These are phyloP conservation scores for Ischnus inquisitorius DNA, from an alignment of 2,888 invertebrate species.

Conservation along the genomic window DNA sequence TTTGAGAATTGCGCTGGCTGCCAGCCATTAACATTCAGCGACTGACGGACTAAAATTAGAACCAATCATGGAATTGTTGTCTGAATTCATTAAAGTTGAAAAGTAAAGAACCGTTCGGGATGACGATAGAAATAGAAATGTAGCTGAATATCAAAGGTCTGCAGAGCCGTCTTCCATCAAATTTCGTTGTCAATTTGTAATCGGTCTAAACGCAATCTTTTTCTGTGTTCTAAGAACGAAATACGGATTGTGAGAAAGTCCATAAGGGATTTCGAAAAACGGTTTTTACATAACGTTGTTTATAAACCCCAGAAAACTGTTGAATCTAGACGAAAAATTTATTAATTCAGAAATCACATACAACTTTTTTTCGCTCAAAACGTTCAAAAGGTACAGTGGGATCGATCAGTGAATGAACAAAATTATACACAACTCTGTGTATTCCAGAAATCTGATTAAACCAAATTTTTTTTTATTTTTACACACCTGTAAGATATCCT, in stretches of 20 bases:
- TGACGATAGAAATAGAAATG: neutral
- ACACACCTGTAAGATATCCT: no score
- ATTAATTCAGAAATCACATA: no score
- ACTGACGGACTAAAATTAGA: conserved; percentile 55
- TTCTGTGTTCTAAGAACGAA: neutral
- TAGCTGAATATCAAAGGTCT: neutral
- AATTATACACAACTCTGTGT: no score
- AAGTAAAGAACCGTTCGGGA: neutral
- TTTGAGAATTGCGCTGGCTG: neutral
- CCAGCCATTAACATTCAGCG: conserved; percentile 38
- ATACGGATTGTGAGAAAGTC: neutral
- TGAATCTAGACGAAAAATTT: no score
- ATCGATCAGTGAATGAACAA: no score
- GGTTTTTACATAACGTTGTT: no score
- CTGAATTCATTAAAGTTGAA: neutral
- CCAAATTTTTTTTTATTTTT: no score
- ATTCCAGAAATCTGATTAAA: no score
- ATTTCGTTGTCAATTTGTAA: neutral
- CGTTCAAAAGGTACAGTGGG: no score
- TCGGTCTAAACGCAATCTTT: neutral
- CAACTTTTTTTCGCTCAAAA: no score
- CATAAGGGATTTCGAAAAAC: neutral
- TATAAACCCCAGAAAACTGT: no score
- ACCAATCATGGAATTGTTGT: neutral
- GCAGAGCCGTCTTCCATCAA: neutral